A percentile compares a stretch with the other conserved stretches of the same genome.
Conservation (phyloP, 1,140 invertebrate species). For the Calycopis cecrops region DNA sequence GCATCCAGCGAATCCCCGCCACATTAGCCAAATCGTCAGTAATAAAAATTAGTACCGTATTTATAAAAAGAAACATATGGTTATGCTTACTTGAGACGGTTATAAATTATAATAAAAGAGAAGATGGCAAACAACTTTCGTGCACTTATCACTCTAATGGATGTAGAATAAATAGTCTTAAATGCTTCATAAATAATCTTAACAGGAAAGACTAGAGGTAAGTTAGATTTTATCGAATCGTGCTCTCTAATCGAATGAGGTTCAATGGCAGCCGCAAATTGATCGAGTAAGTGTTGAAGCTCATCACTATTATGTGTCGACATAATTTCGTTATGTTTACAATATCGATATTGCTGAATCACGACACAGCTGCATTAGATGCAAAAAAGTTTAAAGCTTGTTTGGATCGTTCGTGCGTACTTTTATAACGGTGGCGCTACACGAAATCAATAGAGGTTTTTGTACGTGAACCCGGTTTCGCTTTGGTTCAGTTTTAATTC, state of each 20-base stretch:
- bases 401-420: slow-evolving; percentile 50
- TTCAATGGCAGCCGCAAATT: slow-evolving; percentile 35
- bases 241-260: slow-evolving; percentile 30
- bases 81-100: no score
- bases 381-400: slow-evolving; percentile 50
- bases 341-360: slow-evolving; percentile 57
- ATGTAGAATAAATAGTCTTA: no score
- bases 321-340: slow-evolving; percentile 65
- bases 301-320: slow-evolving; percentile 44
- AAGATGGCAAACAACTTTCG: no score
- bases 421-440: slow-evolving; percentile 56
- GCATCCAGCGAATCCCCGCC: no score
- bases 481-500: slow-evolving; percentile 53
- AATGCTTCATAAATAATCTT: no score
- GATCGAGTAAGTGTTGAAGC: slow-evolving; percentile 47
- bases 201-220: slow-evolving; percentile 29
- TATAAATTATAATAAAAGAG: no score
- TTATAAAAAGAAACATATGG: no score
- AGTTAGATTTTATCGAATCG: slow-evolving; percentile 22
- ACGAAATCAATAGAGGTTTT: slow-evolving; percentile 65
- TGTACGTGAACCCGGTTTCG: slow-evolving; percentile 39
- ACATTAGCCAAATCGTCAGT: no score
- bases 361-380: slow-evolving; percentile 54
- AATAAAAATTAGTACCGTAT: no score
- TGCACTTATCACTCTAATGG: no score